Evolutionary conservation across 2,888 invertebrate species (phyloP).

Genomic region (Ichneumon xanthorius): DNA sequence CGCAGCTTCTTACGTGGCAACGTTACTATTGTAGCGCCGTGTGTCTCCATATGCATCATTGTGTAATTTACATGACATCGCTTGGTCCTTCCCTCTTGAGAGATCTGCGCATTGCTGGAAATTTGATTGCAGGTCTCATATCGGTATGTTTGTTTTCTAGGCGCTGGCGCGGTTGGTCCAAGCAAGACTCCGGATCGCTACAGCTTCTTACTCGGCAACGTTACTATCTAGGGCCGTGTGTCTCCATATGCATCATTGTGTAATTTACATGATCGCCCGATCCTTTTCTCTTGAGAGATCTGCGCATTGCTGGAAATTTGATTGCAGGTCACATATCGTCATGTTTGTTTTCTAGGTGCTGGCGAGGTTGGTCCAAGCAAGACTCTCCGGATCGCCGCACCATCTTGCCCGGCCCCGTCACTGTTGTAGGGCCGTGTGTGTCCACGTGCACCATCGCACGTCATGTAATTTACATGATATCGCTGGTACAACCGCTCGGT

Average conservation of each 20-base stretch:
- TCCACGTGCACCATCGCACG: not conserved
- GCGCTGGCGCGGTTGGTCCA: constrained; percentile 65
- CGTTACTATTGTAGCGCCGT: constrained; percentile 20
- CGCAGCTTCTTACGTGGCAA: constrained; percentile 23
- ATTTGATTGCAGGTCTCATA: not conserved
- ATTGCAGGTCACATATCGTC: constrained; percentile 10
- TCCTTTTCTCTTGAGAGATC: not conserved
- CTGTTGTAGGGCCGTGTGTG: not conserved
- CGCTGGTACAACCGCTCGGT: too few species aligned
- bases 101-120: not conserved
- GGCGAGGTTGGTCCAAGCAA: constrained; percentile 52
- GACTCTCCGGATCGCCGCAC: constrained; percentile 30
- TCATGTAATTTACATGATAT: too few species aligned
- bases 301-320: not conserved
- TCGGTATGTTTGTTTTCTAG: constrained; percentile 81
- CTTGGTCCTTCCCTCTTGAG: not conserved
- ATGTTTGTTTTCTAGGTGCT: constrained; percentile 81
- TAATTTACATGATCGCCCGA: too few species aligned
- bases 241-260: not conserved
- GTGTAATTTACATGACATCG: not conserved
- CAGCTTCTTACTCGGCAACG: constrained; percentile 21
- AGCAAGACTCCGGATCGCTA: constrained; percentile 36
- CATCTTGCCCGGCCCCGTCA: constrained; percentile 24
- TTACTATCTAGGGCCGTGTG: constrained; percentile 21
- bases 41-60: not conserved